phyloP scores from a whole-genome alignment of 2,797 vertebrate species.

The Lepus townsendii region DNA sequence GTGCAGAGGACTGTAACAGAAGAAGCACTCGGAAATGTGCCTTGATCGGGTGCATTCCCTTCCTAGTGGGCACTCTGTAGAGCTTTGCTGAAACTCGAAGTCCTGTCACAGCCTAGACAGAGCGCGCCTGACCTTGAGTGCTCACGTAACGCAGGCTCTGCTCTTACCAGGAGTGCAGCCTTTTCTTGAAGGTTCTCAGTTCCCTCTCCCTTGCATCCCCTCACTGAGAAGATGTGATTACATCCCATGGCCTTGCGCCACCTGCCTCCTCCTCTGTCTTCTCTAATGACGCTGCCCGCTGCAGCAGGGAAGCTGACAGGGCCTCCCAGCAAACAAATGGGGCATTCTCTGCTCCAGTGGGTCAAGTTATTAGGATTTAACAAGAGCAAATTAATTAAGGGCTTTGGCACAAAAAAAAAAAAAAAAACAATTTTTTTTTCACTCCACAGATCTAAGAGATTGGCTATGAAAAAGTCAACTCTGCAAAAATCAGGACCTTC shows the following conservation, averaged over 20 bases:
- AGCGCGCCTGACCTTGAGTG: not conserved
- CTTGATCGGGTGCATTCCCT: not conserved
- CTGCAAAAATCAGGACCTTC: slow-evolving; percentile 19
- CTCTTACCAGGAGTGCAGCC: not conserved
- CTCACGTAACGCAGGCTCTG: not conserved
- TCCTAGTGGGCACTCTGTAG: not conserved
- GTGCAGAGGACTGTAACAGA: not conserved
- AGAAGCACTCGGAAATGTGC: not conserved
- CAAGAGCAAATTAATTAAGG: slow-evolving; percentile 85
- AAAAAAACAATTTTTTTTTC: not conserved
- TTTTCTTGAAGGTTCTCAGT: slow-evolving; percentile 12
- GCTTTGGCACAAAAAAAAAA: slow-evolving; percentile 75
- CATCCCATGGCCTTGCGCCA: not conserved
- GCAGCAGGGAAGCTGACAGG: slow-evolving; percentile 44
- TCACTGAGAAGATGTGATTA: slow-evolving; percentile 44
- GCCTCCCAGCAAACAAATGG: slow-evolving; percentile 73
- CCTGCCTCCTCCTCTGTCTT: slow-evolving; percentile 45
- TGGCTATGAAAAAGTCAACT: slow-evolving; percentile 56
- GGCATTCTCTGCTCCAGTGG: slow-evolving; percentile 85
- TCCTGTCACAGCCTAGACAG: not conserved
- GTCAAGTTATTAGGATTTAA: slow-evolving; percentile 86
- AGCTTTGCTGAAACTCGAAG: not conserved
- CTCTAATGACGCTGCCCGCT: slow-evolving; percentile 46
- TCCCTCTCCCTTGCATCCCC: not conserved
- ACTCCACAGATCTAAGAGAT: slow-evolving; percentile 44